These are phyloP conservation scores for Bombus haemorrhoidalis DNA, from an alignment of 1,140 invertebrate genomes.

Conservation along the genomic window DNA sequence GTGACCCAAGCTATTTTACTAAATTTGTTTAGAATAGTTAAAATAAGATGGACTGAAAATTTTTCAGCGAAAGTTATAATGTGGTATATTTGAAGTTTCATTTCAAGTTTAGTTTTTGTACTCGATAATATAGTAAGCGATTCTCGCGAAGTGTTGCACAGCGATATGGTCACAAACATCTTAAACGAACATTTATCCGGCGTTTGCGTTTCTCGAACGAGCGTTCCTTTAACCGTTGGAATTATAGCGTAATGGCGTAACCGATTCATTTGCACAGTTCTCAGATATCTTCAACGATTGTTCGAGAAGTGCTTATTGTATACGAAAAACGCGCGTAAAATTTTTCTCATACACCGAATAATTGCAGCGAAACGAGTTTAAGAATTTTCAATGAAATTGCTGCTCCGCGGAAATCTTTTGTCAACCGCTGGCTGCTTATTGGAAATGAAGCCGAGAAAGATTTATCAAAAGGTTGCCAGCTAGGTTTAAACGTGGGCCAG, in stretches of 20 bases:
- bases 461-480: neutral
- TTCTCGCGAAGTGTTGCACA: neutral
- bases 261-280: slow-evolving; percentile 13
- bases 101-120: neutral
- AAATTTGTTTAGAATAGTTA: too few species aligned
- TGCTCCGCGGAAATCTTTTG: neutral
- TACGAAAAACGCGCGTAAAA: neutral
- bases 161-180: neutral
- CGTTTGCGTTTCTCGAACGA: neutral
- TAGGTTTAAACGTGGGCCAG: neutral
- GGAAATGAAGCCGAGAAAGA: neutral
- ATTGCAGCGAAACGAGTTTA: neutral
- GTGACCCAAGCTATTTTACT: too few species aligned
- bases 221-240: neutral
- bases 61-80: neutral
- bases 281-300: neutral
- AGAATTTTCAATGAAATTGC: slow-evolving; percentile 14
- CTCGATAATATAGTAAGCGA: neutral
- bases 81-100: neutral
- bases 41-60: neutral
- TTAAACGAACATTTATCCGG: neutral
- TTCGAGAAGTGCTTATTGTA: neutral
- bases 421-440: neutral
- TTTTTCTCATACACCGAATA: neutral
- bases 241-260: neutral